These are phyloP conservation scores for Leucoma salicis DNA, from an alignment of 2,888 invertebrate species.

Conservation along the genomic window DNA sequence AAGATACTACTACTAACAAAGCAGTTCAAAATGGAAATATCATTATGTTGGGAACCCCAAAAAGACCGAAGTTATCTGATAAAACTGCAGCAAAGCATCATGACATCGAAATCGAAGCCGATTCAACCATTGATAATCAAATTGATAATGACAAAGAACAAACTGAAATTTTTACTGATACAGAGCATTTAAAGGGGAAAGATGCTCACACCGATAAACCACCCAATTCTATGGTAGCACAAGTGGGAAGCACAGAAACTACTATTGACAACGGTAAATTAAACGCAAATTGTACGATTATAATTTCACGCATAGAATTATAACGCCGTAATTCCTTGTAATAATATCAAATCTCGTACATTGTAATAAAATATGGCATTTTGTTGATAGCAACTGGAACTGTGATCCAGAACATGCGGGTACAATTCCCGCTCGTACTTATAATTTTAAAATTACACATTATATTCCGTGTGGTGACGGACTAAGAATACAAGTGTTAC, in stretches of 20 bases:
- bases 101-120: not conserved
- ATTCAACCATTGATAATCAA: not conserved
- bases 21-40: constrained; percentile 25
- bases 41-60: constrained; percentile 44
- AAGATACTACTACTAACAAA: constrained; percentile 22
- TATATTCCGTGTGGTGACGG: no score
- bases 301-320: not conserved
- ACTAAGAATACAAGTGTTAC: no score
- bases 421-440: no score
- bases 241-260: constrained; percentile 45
- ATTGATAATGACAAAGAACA: constrained; percentile 2
- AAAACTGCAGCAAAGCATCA: not conserved
- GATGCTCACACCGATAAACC: constrained; percentile 13
- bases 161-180: constrained; percentile 1
- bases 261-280: constrained; percentile 40
- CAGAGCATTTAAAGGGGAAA: constrained; percentile 8
- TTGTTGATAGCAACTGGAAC: no score
- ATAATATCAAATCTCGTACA: no score
- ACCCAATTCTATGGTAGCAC: constrained; percentile 48
- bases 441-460: no score
- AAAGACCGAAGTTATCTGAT: constrained; percentile 15
- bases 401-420: no score
- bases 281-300: not conserved
- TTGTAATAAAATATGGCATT: no score
- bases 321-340: no score